These are phyloP conservation scores for Agrotis segetum DNA, from an alignment of 2,888 invertebrate species.

Conservation along the genomic window DNA sequence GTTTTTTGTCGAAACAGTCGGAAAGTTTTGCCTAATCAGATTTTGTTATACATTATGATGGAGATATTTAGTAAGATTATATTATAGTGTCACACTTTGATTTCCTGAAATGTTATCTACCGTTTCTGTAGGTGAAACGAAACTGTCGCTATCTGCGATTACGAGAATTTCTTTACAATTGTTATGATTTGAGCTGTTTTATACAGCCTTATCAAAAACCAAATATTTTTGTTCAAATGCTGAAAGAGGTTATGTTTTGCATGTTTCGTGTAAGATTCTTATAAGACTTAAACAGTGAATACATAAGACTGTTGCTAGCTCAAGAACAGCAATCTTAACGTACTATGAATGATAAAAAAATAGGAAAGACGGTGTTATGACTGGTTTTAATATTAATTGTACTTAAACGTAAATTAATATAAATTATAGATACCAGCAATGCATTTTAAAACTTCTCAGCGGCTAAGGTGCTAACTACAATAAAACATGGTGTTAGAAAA, in stretches of 20 bases:
- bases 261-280: slow-evolving; percentile 22
- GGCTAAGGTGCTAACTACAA: slow-evolving; percentile 25
- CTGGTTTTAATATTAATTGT: too few relatives aligned
- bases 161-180: not conserved
- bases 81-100: not conserved
- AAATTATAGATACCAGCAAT: not conserved
- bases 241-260: slow-evolving; percentile 2
- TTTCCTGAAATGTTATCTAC: not conserved
- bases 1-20: not conserved
- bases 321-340: not conserved
- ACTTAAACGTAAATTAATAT: not conserved
- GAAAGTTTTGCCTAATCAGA: not conserved
- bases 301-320: not conserved
- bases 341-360: not conserved
- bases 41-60: not conserved
- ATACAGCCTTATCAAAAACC: slow-evolving; percentile 10
- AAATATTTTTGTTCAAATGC: slow-evolving; percentile 1
- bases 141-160: not conserved
- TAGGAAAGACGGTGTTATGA: not conserved
- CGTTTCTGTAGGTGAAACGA: not conserved
- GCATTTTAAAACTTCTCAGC: slow-evolving; percentile 8
- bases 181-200: not conserved
- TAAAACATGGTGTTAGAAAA: slow-evolving; percentile 38
- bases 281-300: not conserved
- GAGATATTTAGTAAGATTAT: not conserved